Base-by-base conservation (phyloP, 2,113 vertebrate genomes). In the Chaetodon auriga region DNA sequence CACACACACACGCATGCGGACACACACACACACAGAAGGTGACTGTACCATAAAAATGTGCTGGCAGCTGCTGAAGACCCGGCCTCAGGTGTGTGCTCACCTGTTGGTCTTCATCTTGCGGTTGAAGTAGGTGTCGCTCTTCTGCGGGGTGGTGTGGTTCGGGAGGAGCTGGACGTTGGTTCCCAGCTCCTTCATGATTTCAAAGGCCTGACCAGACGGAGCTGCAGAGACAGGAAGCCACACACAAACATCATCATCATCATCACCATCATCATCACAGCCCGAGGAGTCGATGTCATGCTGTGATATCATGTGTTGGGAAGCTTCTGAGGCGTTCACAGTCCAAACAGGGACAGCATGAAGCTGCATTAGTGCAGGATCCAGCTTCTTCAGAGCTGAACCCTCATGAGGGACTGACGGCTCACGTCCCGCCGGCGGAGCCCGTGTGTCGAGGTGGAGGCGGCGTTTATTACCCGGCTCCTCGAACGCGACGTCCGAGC, bases 71-170 rank as follows among this genome's bases (percentile, higher is more conserved):
- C 15, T 41, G 1, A 0, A 60, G 30, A 21, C 0, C 8, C 4
- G 0, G 21, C 43, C 62, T 30, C 10, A 2, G 7, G 48, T 16
- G 66, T 1, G 11, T 0, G 25, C 43, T 6, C 2, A 99, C 98
- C 98, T 96, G 96, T 99, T 99, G 84, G 96, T 95, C 92, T 99
- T 99, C 98, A 99, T 99, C 96, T 97, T 99, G 82, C 97, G 97
- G 95, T 97, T 99, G 94, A 99, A 99, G 93, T 97, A 99, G 25
- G 98, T 97, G 95, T 98, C 97, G 19, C 96, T 97, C 95, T 98
- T 98, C 90, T 97, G 97, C 18, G 98, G 98, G 0, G 97, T 96
- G 81, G 90, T 96, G 91, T 97, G 95, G 90, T 99, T 99, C 16
- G 98, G 97, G 89, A 97, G 95, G 80, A 99, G 97, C 92, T 97